Percentiles rank a stretch among this genome's conserved stretches.
Conservation (phyloP, 1,140 invertebrate species). For the Spodoptera litura region DNA sequence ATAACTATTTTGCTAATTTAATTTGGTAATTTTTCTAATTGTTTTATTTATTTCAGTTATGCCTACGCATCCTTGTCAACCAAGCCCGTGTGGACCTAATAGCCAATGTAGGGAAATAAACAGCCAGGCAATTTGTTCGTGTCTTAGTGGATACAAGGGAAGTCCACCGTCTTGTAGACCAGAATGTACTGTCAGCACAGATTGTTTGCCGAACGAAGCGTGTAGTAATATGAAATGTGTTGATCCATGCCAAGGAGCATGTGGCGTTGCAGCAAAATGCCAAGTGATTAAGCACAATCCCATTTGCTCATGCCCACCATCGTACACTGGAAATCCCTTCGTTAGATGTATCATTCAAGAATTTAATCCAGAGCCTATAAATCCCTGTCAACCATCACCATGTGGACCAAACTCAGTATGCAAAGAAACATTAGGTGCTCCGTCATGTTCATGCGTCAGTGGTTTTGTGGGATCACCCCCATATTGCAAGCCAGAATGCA, state of each 20-base stretch:
- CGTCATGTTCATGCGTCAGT: slow-evolving; percentile 88
- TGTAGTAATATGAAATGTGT: slow-evolving; percentile 91
- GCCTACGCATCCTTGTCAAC: slow-evolving; percentile 85
- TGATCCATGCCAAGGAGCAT: slow-evolving; percentile 91
- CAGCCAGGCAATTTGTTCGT: slow-evolving; percentile 90
- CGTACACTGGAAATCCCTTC: slow-evolving; percentile 91
- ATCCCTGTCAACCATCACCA: slow-evolving; percentile 88
- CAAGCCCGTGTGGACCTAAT: slow-evolving; percentile 88
- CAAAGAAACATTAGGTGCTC: slow-evolving; percentile 86
- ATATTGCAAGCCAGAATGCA: slow-evolving; percentile 89
- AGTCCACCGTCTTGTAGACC: slow-evolving; percentile 92
- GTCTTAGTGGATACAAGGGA: slow-evolving; percentile 90
- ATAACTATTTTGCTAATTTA: slow-evolving; percentile 15
- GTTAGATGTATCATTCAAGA: slow-evolving; percentile 86
- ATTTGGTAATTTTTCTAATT: background rate
- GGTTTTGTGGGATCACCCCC: slow-evolving; percentile 88
- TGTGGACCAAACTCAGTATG: slow-evolving; percentile 89
- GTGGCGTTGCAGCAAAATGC: slow-evolving; percentile 89
- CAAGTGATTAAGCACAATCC: slow-evolving; percentile 92
- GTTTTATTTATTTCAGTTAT: slow-evolving; percentile 67
- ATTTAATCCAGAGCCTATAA: slow-evolving; percentile 77
- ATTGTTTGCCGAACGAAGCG: slow-evolving; percentile 89
- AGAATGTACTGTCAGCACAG: slow-evolving; percentile 89
- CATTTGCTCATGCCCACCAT: slow-evolving; percentile 90
- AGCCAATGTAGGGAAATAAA: slow-evolving; percentile 90